phyloP scores from a whole-genome alignment of 2,797 vertebrate genomes.

The Neosalanx taihuensis region DNA sequence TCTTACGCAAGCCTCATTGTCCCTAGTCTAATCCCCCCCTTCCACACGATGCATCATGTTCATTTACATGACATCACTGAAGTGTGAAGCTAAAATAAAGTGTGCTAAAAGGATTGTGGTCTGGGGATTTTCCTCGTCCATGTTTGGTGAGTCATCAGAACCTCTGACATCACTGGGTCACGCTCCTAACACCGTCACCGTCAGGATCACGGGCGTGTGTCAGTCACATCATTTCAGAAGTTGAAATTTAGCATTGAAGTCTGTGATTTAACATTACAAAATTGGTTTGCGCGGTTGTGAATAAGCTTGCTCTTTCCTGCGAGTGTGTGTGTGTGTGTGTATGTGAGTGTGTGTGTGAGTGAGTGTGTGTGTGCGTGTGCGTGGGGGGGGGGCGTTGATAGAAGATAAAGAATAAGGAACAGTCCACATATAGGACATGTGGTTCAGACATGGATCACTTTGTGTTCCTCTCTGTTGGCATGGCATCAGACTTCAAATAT shows the following conservation, averaged over 20 bases:
- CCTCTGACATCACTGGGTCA: background rate
- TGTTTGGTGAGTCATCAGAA: background rate
- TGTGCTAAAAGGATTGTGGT: background rate
- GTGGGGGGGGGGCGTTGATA: background rate
- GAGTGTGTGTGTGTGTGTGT: slow-evolving; percentile 21
- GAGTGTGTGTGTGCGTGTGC: slow-evolving; percentile 1
- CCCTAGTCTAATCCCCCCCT: background rate
- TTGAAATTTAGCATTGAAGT: slow-evolving; percentile 25
- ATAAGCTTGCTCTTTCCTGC: background rate
- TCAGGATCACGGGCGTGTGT: background rate
- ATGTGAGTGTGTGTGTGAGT: background rate
- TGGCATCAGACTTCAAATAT: slow-evolving; percentile 30
- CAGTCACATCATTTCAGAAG: background rate
- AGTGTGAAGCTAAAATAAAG: background rate
- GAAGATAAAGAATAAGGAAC: background rate
- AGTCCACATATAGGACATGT: slow-evolving; percentile 20
- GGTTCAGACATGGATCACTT: slow-evolving; percentile 29
- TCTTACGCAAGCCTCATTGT: background rate
- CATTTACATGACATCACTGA: background rate
- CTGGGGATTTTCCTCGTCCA: background rate
- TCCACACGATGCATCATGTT: background rate
- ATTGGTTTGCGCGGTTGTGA: no score
- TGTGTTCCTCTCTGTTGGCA: slow-evolving; percentile 27
- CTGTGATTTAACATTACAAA: slow-evolving; percentile 10
- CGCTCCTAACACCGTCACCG: background rate